These are phyloP conservation scores for Pao palembangensis DNA, from an alignment of 2,113 vertebrate genomes.

Conservation along the genomic window DNA sequence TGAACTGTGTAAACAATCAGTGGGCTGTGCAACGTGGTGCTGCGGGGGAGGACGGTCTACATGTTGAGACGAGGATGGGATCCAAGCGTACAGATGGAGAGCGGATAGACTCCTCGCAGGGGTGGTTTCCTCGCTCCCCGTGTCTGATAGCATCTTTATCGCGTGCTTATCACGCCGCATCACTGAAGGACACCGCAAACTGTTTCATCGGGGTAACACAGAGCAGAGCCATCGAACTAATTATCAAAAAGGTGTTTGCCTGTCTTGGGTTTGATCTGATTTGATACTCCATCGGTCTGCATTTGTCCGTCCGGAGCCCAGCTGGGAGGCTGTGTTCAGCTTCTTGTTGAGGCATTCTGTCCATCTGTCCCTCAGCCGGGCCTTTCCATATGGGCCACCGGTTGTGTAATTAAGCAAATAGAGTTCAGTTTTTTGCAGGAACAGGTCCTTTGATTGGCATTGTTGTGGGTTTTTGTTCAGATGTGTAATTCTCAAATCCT, in stretches of 20 bases:
- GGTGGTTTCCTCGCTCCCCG: slow-evolving; percentile 43
- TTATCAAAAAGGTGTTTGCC: slow-evolving; percentile 34
- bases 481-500: slow-evolving; percentile 13
- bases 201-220: not conserved
- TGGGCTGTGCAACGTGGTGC: slow-evolving; percentile 51
- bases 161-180: slow-evolving; percentile 44
- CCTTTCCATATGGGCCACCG: slow-evolving; percentile 47
- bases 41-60: slow-evolving; percentile 50
- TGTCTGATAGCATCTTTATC: slow-evolving; percentile 66
- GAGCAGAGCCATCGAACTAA: slow-evolving; percentile 23
- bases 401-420: slow-evolving; percentile 48
- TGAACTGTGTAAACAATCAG: slow-evolving; percentile 68
- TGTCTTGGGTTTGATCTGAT: slow-evolving; percentile 38
- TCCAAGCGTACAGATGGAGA: slow-evolving; percentile 72
- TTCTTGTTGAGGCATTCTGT: slow-evolving; percentile 47
- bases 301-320: slow-evolving; percentile 37
- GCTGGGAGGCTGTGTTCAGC: slow-evolving; percentile 25
- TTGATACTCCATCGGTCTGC: slow-evolving; percentile 41
- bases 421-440: slow-evolving; percentile 6
- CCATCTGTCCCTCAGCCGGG: slow-evolving; percentile 51
- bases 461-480: slow-evolving; percentile 4
- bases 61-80: slow-evolving; percentile 31
- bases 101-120: slow-evolving; percentile 58
- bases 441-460: slow-evolving; percentile 17
- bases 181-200: slow-evolving; percentile 17